Evolutionary conservation across 2,113 vertebrate species (phyloP), one percentile per base, ranked within the genome.

Genomic region (Chelonoidis abingdonii): DNA sequence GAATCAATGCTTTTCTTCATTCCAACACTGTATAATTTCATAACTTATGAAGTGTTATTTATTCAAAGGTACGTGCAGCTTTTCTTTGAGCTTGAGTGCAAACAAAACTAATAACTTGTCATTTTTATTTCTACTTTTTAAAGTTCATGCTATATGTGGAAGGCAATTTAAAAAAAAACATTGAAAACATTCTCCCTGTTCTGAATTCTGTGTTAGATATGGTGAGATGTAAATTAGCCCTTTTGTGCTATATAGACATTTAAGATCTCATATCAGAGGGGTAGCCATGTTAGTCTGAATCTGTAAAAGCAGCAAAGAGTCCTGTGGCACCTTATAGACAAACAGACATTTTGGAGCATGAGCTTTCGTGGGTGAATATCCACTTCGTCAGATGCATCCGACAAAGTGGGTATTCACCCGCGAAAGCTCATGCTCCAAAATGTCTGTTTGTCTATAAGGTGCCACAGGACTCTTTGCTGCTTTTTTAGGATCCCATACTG

Each of bases 1-100:
- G 96, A 97, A 97, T 97, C 96, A 97, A 94, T 95, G 52, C 11
- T 92, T 97, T 96, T 93, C 87, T 94, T 95, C 78, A 72, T 88
- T 87, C 57, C 2, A 1, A 10, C 1, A 13, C 56, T 94, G 93
- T 93, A 62, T 80, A 57, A 93, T 93, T 96, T 92, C 90, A 96
- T 97, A 95, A 96, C 97, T 95, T 81, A 93, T 93, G 90, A 86
- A 82, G 62, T 72, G 57, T 88, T 94, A 96, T 95, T 97, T 97
- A 97, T 97, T 97, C 92, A 97, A 96, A 94, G 87, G 78, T 79
- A 50, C 22, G 22, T 41, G 13, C 87, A 92, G 88, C 29, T 89
- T 97, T 88, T 93, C 93, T 96, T 95, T 94, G 80, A 90, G 53
- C 89, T 88, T 4, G 12, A 95, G 93, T 75, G 83, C 57, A 91